These are phyloP conservation scores for Bergia sp. DNA, from an alignment of 92 coral and sea anemone species.

Conservation along the genomic window DNA sequence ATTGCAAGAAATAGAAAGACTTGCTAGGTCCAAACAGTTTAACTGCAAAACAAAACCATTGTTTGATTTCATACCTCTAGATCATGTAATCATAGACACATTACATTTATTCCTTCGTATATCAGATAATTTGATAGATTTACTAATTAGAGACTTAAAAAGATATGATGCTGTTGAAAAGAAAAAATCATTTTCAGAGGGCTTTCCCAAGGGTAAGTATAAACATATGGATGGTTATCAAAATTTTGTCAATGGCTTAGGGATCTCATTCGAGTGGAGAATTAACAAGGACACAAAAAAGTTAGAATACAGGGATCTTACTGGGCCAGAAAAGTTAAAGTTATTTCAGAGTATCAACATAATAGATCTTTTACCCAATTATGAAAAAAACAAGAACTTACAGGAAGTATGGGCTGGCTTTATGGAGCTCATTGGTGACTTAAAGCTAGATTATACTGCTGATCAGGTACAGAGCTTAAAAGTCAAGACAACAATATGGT, in stretches of 20 bases:
- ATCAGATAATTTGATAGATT: constrained; percentile 64
- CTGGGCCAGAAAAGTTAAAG: constrained; percentile 48
- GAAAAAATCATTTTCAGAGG: not conserved
- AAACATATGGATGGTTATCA: constrained; percentile 17
- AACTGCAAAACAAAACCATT: not conserved
- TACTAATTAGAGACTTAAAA: constrained; percentile 57
- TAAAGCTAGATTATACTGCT: constrained; percentile 45
- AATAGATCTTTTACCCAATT: constrained; percentile 31
- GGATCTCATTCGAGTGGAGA: constrained; percentile 36
- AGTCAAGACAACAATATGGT: constrained; percentile 31
- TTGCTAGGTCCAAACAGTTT: no score
- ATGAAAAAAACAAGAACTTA: constrained; percentile 11
- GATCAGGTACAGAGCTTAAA: constrained; percentile 42
- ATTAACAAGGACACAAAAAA: constrained; percentile 50
- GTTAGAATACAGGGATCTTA: constrained; percentile 45
- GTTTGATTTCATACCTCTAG: constrained; percentile 58
- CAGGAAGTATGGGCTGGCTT: constrained; percentile 34
- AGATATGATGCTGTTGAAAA: constrained; percentile 44
- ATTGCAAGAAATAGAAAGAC: no score
- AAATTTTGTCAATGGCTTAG: constrained; percentile 9
- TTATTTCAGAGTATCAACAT: constrained; percentile 39
- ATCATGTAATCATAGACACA: constrained; percentile 75
- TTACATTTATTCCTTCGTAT: constrained; percentile 71
- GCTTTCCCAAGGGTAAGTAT: not conserved
- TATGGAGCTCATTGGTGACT: constrained; percentile 36